Base-by-base conservation (phyloP, 2,888 invertebrate genomes). In the Apamea anceps region DNA sequence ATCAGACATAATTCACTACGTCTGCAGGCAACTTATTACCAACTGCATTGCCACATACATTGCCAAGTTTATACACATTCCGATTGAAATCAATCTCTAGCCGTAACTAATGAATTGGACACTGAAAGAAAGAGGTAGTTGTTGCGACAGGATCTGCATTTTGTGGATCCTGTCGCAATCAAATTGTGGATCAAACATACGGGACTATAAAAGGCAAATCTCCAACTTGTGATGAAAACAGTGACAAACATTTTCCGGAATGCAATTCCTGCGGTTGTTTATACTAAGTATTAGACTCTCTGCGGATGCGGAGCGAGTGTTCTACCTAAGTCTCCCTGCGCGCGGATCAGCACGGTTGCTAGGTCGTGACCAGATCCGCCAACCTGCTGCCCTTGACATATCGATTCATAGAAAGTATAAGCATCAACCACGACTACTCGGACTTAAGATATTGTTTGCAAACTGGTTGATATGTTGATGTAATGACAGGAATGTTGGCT, bases 351-450 rank as follows among this genome's bases (percentile, higher is more conserved):
- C n/a, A 21, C 67, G 37, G 85, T 72, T 80, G 85, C 85, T 85
- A 81, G 81, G 88, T 85, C 85, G 85, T 85, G 85, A 85, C 85
- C 72, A 87, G 85, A 68, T 66, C 72, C 37, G 79, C 76, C 45
- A 87, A 76, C 85, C 65, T 45, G 94, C 87, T 92, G 95, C 92
- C 96, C 96, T 96, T 96, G 96, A 96, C 96, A 96, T 95, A 95
- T 95, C 93, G 92, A 90, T 90, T 90, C 88, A 89, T 95, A 95
- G 96, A 96, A 96, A 96, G 96, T 95, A 91, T 70, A 92, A 92
- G 79, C 91, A 92, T 92, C 93, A 89, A 91, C 91, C 86, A 89
- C 89, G 88, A 89, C 78, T 71, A 75, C 75, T 90, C 82, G 80
- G 87, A 84, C 77, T 79, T 71, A 75, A 83, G 78, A 89, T 86